These are phyloP conservation scores for Brenthis hecate DNA, from an alignment of 2,888 invertebrate genomes.

Conservation along the genomic window DNA sequence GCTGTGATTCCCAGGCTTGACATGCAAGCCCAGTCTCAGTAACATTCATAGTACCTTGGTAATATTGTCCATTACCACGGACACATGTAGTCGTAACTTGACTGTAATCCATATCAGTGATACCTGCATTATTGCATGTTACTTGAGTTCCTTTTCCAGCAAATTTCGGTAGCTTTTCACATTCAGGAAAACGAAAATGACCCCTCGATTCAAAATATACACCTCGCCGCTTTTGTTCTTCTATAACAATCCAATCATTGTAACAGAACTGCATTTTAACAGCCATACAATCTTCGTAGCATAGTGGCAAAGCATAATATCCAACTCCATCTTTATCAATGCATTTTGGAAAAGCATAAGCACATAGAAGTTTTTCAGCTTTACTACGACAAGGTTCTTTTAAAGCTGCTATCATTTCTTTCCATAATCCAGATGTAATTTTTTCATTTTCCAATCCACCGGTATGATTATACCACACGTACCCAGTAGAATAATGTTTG, in stretches of 20 bases:
- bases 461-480: conserved; percentile 90
- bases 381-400: conserved; percentile 92
- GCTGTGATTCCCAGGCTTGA: conserved; percentile 94
- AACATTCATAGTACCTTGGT: conserved; percentile 93
- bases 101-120: conserved; percentile 90
- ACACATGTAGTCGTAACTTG: conserved; percentile 94
- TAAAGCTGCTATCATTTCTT: conserved; percentile 90
- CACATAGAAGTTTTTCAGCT: conserved; percentile 95
- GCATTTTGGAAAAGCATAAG: conserved; percentile 96
- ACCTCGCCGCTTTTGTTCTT: conserved; percentile 91
- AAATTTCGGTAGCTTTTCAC: conserved; percentile 89
- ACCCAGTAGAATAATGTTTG: conserved; percentile 85
- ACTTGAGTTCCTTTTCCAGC: conserved; percentile 83
- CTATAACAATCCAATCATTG: conserved; percentile 95
- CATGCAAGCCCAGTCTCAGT: conserved; percentile 93
- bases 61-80: conserved; percentile 93
- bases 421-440: conserved; percentile 91
- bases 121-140: conserved; percentile 91
- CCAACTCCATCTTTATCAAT: conserved; percentile 85
- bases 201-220: conserved; percentile 91
- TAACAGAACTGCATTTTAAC: conserved; percentile 95
- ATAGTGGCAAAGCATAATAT: conserved; percentile 87
- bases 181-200: conserved; percentile 94
- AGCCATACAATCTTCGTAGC: conserved; percentile 96
- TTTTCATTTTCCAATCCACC: conserved; percentile 92